Conservation (phyloP, 2,113 vertebrate genomes). For the Mastomys natalensis region DNA sequence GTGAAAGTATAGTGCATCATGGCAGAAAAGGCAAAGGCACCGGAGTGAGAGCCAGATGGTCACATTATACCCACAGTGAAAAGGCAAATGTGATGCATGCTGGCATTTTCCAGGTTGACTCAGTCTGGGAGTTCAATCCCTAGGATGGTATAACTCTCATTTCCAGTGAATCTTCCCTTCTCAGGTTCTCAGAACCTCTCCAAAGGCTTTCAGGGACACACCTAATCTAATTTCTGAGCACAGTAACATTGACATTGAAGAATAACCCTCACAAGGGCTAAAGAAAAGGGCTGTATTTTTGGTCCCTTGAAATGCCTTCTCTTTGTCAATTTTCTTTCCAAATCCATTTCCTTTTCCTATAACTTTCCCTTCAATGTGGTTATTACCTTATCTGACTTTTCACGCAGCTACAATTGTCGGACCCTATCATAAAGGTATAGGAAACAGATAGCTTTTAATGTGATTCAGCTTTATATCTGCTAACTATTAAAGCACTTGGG, state of each 20-base stretch:
- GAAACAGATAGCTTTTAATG: neutral
- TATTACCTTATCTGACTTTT: slow-evolving; percentile 7
- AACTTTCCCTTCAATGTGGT: neutral
- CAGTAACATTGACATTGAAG: neutral
- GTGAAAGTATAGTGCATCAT: neutral
- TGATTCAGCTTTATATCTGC: neutral
- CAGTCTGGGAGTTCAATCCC: neutral
- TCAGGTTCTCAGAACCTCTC: neutral
- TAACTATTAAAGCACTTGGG: neutral
- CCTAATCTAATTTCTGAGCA: neutral
- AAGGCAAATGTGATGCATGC: neutral
- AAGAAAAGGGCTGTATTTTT: neutral
- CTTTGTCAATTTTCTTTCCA: neutral
- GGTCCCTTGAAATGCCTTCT: neutral
- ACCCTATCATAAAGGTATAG: neutral
- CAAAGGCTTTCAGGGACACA: neutral
- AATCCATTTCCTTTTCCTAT: neutral
- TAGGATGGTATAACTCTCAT: too few species aligned
- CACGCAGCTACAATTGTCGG: neutral
- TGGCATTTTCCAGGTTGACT: neutral
- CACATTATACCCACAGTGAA: neutral
- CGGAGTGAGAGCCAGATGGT: neutral
- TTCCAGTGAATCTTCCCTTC: neutral
- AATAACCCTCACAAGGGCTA: neutral
- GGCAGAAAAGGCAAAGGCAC: neutral